phyloP scores from a whole-genome alignment of 2,888 invertebrate genomes.

The Dendrolimus pini region DNA sequence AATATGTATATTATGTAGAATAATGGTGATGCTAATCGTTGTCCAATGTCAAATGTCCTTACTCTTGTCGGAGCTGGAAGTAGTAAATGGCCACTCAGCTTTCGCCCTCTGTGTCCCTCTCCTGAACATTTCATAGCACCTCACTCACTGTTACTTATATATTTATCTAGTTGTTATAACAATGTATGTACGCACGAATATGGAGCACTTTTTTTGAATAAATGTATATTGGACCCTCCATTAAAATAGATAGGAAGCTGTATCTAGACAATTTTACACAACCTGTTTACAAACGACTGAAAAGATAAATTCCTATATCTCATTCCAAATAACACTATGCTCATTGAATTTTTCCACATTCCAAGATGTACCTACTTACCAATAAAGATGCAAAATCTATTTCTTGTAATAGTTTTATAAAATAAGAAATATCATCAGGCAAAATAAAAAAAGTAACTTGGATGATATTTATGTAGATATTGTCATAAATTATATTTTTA shows the following conservation, averaged over 20 bases:
- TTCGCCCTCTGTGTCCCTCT: conserved; percentile 26
- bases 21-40: conserved; percentile 43
- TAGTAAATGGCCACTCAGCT: conserved; percentile 11
- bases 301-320: too few species aligned
- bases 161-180: conserved; percentile 45
- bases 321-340: conserved; percentile 20
- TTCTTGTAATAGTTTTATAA: too few species aligned
- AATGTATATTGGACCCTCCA: conserved; percentile 44
- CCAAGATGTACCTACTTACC: too few species aligned
- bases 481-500: neutral
- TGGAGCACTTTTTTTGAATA: conserved; percentile 54
- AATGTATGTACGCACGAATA: conserved; percentile 50
- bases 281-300: conserved; percentile 1
- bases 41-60: conserved; percentile 34
- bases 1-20: conserved; percentile 46
- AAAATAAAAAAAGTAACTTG: neutral
- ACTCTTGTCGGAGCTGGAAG: conserved; percentile 13
- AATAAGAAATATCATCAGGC: too few species aligned
- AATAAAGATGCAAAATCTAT: too few species aligned
- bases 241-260: conserved; percentile 31
- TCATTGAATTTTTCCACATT: conserved; percentile 39
- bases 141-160: conserved; percentile 27
- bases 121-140: conserved; percentile 22
- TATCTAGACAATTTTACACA: conserved; percentile 46
- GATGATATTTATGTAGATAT: neutral